Conservation (phyloP, 2,113 vertebrate species). For the Engraulis encrasicolus region DNA sequence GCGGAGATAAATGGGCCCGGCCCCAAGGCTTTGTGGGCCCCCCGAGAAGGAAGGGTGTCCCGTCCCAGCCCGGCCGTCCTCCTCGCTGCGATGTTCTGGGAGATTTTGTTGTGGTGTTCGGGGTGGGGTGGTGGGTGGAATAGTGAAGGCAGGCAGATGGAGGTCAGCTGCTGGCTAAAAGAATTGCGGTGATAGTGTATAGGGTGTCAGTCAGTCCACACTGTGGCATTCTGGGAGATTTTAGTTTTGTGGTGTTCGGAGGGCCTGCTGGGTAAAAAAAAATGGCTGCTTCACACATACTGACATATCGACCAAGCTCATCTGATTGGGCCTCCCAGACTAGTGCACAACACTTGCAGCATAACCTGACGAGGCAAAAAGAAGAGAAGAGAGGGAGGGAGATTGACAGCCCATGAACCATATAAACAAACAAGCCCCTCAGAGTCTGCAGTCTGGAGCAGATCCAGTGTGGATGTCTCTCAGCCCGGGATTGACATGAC, state of each 20-base stretch:
- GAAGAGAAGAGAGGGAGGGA: not conserved
- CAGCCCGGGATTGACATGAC: not conserved
- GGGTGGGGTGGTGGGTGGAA: no score
- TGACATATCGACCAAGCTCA: not conserved
- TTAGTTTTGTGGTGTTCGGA: not conserved
- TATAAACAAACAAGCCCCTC: not conserved
- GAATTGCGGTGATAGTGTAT: no score
- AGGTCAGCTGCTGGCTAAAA: no score
- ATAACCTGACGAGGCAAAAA: no score
- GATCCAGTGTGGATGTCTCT: not conserved
- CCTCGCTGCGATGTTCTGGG: no score
- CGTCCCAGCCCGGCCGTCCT: no score
- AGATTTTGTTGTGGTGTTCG: no score
- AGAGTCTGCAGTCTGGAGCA: not conserved
- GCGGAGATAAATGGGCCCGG: constrained; percentile 61
- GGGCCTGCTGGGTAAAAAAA: not conserved
- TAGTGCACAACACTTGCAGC: not conserved
- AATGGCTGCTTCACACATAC: not conserved
- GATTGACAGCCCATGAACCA: constrained; percentile 8
- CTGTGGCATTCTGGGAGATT: constrained; percentile 43
- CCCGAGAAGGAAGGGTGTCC: constrained; percentile 51
- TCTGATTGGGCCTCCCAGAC: not conserved
- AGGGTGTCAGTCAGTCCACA: no score
- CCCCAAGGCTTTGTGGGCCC: constrained; percentile 51
- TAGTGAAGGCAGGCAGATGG: no score